Percentiles rank a stretch among this genome's conserved stretches.
Evolutionary conservation across 2,888 invertebrate species (phyloP).

Genomic region (Coenonympha glycerion): DNA sequence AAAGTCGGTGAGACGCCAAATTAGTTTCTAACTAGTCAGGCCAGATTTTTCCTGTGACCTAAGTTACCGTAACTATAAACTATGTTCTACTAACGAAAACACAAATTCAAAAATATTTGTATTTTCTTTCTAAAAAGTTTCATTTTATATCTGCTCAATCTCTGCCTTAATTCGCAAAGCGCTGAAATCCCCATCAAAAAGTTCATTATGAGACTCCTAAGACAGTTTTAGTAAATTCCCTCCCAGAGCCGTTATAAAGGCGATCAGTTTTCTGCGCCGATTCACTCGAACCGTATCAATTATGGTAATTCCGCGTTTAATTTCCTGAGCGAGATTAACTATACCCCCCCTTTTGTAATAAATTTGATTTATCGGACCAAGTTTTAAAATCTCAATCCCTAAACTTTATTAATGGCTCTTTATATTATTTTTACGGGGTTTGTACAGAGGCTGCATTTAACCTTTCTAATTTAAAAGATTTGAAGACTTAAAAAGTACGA

Average conservation of each 20-base stretch:
- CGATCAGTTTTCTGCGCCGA: constrained; percentile 68
- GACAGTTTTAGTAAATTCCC: constrained; percentile 43
- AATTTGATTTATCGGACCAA: constrained; percentile 64
- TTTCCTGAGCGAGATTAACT: constrained; percentile 71
- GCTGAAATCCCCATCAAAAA: constrained; percentile 14
- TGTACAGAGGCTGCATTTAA: constrained; percentile 5
- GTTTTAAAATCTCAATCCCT: constrained; percentile 47
- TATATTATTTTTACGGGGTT: constrained; percentile 24
- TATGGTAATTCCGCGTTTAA: constrained; percentile 73
- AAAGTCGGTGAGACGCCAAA: no score
- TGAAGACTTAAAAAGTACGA: no score
- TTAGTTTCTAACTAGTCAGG: no score
- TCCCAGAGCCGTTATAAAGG: constrained; percentile 43
- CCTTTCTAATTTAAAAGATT: background rate
- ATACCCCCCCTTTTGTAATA: constrained; percentile 56
- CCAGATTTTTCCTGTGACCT: no score
- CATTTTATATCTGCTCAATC: constrained; percentile 1
- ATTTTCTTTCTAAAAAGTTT: no score
- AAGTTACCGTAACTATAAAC: no score
- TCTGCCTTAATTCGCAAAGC: background rate
- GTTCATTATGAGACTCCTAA: constrained; percentile 45
- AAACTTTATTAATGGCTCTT: constrained; percentile 35
- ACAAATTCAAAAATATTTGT: no score
- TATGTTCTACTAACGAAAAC: no score
- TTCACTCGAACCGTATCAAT: constrained; percentile 71